A percentile compares a stretch with the other conserved stretches of the same genome.
phyloP scores from a whole-genome alignment of 2,888 invertebrate genomes.

The Trisateles emortualis region DNA sequence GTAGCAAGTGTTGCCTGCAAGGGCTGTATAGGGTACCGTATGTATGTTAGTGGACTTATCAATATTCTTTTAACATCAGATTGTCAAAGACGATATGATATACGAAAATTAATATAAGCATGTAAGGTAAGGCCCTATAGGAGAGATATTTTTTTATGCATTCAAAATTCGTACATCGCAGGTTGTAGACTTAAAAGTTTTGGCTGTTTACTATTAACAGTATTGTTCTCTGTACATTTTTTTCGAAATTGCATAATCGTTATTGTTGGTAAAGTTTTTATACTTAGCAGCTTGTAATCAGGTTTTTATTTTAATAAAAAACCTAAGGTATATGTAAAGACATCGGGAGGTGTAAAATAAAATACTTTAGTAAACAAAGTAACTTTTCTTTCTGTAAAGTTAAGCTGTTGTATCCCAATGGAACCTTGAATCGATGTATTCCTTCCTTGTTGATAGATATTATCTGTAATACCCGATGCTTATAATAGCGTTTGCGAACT shows the following conservation, averaged over 20 bases:
- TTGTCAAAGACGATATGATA: slow-evolving; percentile 85
- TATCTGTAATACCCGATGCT: slow-evolving; percentile 56
- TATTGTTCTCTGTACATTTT: slow-evolving; percentile 61
- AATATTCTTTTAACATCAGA: slow-evolving; percentile 73
- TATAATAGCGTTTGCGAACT: slow-evolving; percentile 59
- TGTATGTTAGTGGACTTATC: slow-evolving; percentile 70
- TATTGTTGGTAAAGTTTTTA: slow-evolving; percentile 82
- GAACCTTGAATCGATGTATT: slow-evolving; percentile 58
- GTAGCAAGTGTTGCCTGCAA: slow-evolving; percentile 70
- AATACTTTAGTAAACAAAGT: slow-evolving; percentile 75
- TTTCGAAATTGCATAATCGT: slow-evolving; percentile 81
- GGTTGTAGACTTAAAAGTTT: slow-evolving; percentile 64
- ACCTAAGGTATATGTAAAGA: slow-evolving; percentile 77
- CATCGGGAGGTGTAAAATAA: slow-evolving; percentile 79
- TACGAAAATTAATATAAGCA: slow-evolving; percentile 83
- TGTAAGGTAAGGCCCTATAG: slow-evolving; percentile 85
- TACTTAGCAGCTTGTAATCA: slow-evolving; percentile 83
- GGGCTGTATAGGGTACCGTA: slow-evolving; percentile 63
- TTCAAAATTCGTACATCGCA: slow-evolving; percentile 80
- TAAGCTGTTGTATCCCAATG: slow-evolving; percentile 56
- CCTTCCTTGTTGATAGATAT: slow-evolving; percentile 53
- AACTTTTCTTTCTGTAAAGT: slow-evolving; percentile 70
- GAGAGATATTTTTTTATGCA: slow-evolving; percentile 86
- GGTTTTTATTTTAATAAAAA: slow-evolving; percentile 74
- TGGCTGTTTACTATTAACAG: slow-evolving; percentile 61